Conservation (phyloP, 2,113 vertebrate species). For the Cromileptes altivelis region DNA sequence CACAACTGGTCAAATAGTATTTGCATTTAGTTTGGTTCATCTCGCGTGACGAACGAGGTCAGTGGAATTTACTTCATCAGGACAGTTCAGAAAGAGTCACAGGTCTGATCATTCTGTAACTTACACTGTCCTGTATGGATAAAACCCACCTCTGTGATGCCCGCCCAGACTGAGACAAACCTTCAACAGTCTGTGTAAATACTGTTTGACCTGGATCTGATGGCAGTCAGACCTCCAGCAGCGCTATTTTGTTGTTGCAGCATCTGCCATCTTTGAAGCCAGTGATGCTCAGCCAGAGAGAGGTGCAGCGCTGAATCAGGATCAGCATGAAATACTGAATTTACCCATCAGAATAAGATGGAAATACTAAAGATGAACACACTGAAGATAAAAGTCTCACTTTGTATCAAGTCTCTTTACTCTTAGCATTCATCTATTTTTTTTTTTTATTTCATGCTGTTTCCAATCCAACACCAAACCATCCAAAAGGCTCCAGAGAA, state of each 20-base stretch:
- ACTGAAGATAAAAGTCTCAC: neutral
- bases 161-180: conserved; percentile 1
- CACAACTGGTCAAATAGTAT: conserved; percentile 48
- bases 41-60: neutral
- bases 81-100: neutral
- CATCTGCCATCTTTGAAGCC: neutral
- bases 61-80: conserved; percentile 11
- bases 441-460: conserved; percentile 21
- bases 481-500: neutral
- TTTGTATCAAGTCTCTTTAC: neutral
- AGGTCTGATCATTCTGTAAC: neutral
- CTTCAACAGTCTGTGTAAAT: neutral
- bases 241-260: conserved; percentile 18
- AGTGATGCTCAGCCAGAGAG: neutral
- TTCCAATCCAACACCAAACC: conserved; percentile 23
- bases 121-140: neutral
- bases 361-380: neutral
- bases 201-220: conserved; percentile 43
- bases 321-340: conserved; percentile 38
- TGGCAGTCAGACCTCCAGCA: conserved; percentile 29
- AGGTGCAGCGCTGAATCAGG: conserved; percentile 18
- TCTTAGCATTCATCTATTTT: neutral
- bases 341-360: neutral
- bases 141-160: neutral
- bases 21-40: conserved; percentile 16